Percentiles rank a stretch among this genome's conserved stretches.
Conservation (phyloP, 2,113 vertebrate species). For the Odontesthes bonariensis region DNA sequence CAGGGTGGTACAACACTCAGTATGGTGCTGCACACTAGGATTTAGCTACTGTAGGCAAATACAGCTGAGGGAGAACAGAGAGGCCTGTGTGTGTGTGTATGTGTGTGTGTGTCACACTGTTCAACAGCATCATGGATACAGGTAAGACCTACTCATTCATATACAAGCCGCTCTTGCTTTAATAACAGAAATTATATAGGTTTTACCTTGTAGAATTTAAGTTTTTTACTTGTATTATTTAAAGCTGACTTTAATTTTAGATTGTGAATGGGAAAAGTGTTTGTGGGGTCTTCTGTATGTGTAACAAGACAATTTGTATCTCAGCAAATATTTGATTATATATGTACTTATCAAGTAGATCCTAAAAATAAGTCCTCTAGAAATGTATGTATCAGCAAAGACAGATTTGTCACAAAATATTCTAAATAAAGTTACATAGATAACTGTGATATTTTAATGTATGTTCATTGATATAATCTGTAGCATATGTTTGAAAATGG, state of each 20-base stretch:
- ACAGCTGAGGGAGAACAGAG: slow-evolving; percentile 57
- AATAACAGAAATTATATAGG: neutral
- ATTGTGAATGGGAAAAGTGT: neutral
- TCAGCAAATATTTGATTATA: neutral
- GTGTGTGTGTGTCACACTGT: slow-evolving; percentile 18
- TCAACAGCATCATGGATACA: slow-evolving; percentile 79
- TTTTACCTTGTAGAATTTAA: neutral
- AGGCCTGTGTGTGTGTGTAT: slow-evolving; percentile 25
- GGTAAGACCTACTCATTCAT: slow-evolving; percentile 72
- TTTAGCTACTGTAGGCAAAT: slow-evolving; percentile 64
- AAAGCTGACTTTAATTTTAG: neutral
- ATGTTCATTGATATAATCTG: neutral
- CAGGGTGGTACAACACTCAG: slow-evolving; percentile 67
- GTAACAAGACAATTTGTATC: neutral
- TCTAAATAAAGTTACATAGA: neutral
- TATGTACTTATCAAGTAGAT: neutral
- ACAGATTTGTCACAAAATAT: neutral
- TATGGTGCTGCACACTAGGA: slow-evolving; percentile 63
- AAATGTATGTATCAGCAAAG: neutral
- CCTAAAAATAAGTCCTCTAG: neutral
- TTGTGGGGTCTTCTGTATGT: neutral
- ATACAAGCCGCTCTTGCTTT: neutral
- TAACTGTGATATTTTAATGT: neutral
- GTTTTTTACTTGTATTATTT: neutral
- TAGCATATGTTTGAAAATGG: neutral